Base-by-base conservation (phyloP, 2,113 vertebrate genomes). In the Lampris megalopsis region DNA sequence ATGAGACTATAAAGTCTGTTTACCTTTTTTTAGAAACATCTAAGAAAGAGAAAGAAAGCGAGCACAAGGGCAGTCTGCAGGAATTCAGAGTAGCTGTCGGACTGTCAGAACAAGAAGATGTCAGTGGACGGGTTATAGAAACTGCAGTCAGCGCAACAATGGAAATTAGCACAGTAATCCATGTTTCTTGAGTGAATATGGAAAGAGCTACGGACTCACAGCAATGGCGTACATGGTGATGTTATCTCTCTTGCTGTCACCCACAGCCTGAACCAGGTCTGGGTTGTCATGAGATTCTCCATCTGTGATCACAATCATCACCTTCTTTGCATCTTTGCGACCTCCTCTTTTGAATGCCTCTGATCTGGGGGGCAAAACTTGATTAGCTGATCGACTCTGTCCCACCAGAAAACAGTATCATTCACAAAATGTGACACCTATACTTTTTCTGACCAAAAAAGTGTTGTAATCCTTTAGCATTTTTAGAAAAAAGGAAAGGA, bases 241-340 rank as follows among this genome's bases (percentile, higher is more conserved):
- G 1, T 98, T 97, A 86, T 98, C 97, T 71, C 80, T 93, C 91
- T 98, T 95, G 4, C 97, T 97, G 79, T 95, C 93, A 61, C 92
- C 92, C 4, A 99, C 97, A 3, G 94, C 98, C 84, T 93, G 92
- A 83, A 95, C 86, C 67, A 99, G 94, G 83, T 97, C 95, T 0
- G 95, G 94, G 88, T 96, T 99, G 93, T 99, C 98, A 0, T 99
- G 98, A 6, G 97, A 99, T 70, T 99, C 98, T 47, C 98, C 98
- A 0, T 99, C 98, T 1, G 98, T 99, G 89, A 99, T 98, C 54
- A 99, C 97, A 9, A 99, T 97, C 97, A 99, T 98, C 81, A 99
- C 97, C 68, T 98, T 96, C 92, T 96, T 96, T 66, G 98, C 97
- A 0, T 97, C 98, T 38, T 95, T 95, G 8, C 98, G 94, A 13